A percentile compares a stretch with the other conserved stretches of the same genome.
These are phyloP conservation scores for Neoaliturus tenellus DNA, from an alignment of 2,888 invertebrate genomes.

Conservation along the genomic window DNA sequence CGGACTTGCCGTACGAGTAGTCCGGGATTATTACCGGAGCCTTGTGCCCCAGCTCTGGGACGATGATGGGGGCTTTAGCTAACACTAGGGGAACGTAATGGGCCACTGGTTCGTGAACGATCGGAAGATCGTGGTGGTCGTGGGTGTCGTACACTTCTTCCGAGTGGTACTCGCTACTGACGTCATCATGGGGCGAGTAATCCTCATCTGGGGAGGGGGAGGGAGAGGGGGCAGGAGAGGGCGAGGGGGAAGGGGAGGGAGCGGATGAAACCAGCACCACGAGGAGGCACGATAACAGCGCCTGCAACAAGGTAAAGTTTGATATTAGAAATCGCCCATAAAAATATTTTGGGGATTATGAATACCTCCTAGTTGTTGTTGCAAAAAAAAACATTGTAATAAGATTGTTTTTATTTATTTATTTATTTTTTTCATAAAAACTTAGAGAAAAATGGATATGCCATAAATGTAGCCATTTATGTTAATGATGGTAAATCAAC, in stretches of 20 bases:
- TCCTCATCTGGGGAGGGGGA: conserved; percentile 36
- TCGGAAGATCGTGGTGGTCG: conserved; percentile 50
- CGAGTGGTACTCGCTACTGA: neutral
- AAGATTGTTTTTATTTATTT: neutral
- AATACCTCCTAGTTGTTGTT: no score
- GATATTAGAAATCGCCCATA: neutral
- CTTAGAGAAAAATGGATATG: no score
- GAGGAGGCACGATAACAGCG: neutral
- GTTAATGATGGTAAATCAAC: no score
- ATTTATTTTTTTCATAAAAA: no score
- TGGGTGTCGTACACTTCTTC: conserved; percentile 2
- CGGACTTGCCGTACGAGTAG: neutral
- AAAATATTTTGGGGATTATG: neutral
- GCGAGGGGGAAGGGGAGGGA: conserved; percentile 1
- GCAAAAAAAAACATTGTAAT: no score
- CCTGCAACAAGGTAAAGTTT: neutral
- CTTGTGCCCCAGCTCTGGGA: conserved; percentile 25
- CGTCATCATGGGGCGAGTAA: conserved; percentile 63
- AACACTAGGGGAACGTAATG: conserved; percentile 57
- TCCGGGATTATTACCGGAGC: neutral
- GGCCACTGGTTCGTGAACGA: conserved; percentile 32
- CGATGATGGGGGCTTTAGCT: conserved; percentile 57
- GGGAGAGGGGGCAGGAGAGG: conserved; percentile 6
- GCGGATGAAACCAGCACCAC: conserved; percentile 35
- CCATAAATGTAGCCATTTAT: no score